Evolutionary conservation across 2,888 invertebrate genomes (phyloP), one percentile per base, ranked within the genome.

Genomic region (Leptinotarsa tumamoca): DNA sequence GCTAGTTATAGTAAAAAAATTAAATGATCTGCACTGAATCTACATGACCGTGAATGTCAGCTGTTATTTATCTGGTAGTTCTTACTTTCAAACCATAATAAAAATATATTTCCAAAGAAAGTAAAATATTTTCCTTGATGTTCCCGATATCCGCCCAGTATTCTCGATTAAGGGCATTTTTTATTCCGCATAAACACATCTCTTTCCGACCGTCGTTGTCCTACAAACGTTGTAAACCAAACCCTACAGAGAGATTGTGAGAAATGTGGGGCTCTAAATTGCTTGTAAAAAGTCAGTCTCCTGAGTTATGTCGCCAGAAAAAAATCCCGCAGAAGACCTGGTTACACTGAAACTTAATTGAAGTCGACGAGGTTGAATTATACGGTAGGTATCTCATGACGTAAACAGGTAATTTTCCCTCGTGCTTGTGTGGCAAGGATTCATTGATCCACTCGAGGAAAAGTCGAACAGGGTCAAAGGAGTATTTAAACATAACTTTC

Each of bases 281-380:
- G 77, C 77, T 74, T 77, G 77, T 77, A 74, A 74, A 77, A 77
- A 77, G 77, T 77, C 74, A 74, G 71, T 77, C 70, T 67, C 58
- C 72, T 77, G 77, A 77, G 70, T 77, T 77, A 77, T 77, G 71
- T 74, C 51, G 51, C 54, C 51, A 43, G 76, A 56, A 61, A 71
- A 71, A 73, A 73, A 68, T 68, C 71, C 76, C 75, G 72, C 72
- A 72, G 68, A 69, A 72, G 66, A 68, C 75, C 72, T 69, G 72
- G 72, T 69, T 72, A 75, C 75, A 72, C 72, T 72, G 69, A 69
- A 75, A 75, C 69, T 75, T 72, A 75, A 75, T 75, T 75, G 75
- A 72, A 75, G 63, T 63, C 27, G 63, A 63, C 63, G 63, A 63
- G 63, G 33, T 63, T 63, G 63, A 63, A 58, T 58, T 63, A 63